phyloP scores from a whole-genome alignment of 2,113 vertebrate genomes.

The Chloropsis hardwickii region DNA sequence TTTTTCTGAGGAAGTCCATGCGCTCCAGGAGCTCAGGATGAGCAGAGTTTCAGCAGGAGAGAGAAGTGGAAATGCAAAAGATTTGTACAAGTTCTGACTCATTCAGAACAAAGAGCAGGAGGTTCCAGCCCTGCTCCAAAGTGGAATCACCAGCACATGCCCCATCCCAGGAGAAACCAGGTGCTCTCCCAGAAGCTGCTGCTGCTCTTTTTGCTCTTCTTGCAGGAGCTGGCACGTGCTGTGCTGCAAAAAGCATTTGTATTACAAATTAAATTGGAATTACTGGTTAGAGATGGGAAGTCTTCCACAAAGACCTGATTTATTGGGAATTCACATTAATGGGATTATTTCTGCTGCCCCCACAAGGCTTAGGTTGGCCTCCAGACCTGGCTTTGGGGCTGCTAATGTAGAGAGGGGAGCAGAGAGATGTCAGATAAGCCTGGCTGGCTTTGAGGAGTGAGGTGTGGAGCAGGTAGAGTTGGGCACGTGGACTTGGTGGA shows the following conservation, averaged over 20 bases:
- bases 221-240: neutral
- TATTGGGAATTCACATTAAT: neutral
- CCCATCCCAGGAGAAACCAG: neutral
- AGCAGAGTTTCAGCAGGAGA: neutral
- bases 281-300: neutral
- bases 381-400: neutral
- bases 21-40: neutral
- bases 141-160: neutral
- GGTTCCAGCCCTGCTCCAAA: neutral
- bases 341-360: neutral
- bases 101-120: neutral
- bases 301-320: neutral
- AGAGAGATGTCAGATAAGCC: neutral
- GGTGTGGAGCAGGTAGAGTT: neutral
- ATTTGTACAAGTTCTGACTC: neutral
- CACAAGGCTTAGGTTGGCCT: neutral
- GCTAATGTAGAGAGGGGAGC: neutral
- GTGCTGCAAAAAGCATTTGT: neutral
- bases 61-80: neutral
- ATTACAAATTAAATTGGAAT: neutral
- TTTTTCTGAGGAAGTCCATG: neutral
- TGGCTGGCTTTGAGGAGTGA: neutral
- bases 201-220: neutral
- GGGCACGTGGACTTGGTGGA: neutral
- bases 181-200: neutral